A percentile compares a stretch with the other conserved stretches of the same genome.
Conservation (phyloP, 2,888 invertebrate species). For the Conomelus anceps region DNA sequence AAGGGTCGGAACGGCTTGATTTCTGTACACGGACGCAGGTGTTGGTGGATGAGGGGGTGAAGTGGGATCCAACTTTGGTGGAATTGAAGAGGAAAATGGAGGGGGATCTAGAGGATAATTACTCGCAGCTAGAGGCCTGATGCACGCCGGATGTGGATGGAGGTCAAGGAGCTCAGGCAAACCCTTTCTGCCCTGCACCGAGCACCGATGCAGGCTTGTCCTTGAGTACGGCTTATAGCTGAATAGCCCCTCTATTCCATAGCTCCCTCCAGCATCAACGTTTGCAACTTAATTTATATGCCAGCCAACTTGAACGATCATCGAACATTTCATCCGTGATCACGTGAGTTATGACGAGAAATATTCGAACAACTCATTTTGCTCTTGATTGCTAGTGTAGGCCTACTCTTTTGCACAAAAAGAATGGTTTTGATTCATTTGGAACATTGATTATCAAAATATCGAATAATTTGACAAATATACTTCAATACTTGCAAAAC, state of each 20-base stretch:
- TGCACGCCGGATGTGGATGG: not conserved
- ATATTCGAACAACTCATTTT: not conserved
- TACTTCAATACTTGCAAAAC: too few relatives aligned
- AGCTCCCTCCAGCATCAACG: not conserved
- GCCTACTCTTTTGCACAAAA: too few relatives aligned
- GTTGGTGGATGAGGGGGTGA: not conserved
- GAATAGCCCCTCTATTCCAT: not conserved
- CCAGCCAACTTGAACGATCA: not conserved
- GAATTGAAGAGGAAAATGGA: not conserved
- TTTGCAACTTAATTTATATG: not conserved
- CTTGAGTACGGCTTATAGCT: not conserved
- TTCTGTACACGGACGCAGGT: not conserved
- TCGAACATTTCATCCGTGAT: not conserved
- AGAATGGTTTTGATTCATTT: too few relatives aligned
- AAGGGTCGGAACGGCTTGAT: not conserved
- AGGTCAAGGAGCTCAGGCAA: not conserved
- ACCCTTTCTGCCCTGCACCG: not conserved
- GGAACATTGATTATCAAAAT: too few relatives aligned
- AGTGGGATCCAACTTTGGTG: not conserved
- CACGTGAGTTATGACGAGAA: not conserved
- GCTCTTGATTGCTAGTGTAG: not conserved
- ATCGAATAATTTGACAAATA: too few relatives aligned
- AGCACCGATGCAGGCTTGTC: not conserved
- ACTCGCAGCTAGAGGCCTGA: not conserved
- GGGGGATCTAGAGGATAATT: not conserved